phyloP scores from a whole-genome alignment of 2,797 vertebrate genomes.

The Enteromius unitaeniatus region DNA sequence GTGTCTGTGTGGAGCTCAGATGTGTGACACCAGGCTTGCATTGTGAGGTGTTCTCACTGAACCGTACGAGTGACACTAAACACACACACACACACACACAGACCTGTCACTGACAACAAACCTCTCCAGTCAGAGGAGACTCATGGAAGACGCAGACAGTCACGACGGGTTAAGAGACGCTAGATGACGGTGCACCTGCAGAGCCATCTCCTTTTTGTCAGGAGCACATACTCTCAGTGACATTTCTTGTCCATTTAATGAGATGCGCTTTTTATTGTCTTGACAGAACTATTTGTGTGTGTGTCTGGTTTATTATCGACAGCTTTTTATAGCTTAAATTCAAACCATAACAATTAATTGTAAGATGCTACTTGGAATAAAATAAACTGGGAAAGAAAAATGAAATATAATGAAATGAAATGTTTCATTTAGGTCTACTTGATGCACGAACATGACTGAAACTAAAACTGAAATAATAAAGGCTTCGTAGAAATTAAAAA shows the following conservation, averaged over 20 bases:
- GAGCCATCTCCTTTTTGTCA: neutral
- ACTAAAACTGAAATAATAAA: neutral
- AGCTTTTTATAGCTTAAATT: neutral
- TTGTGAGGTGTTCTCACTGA: slow-evolving; percentile 5
- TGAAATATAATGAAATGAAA: neutral
- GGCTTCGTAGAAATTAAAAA: too few relatives aligned
- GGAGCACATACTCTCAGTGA: neutral
- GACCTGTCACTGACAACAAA: slow-evolving; percentile 7
- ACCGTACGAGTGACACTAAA: neutral
- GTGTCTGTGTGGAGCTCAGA: slow-evolving; percentile 13
- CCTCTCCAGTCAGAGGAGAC: neutral
- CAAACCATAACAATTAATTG: neutral
- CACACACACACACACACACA: neutral
- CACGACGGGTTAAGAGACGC: neutral
- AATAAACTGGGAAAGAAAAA: too few relatives aligned
- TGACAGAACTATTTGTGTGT: neutral
- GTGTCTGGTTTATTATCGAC: neutral
- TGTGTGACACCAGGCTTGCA: slow-evolving; percentile 1
- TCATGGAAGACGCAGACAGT: neutral
- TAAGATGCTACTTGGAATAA: too few relatives aligned
- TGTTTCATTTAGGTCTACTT: neutral
- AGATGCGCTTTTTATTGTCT: neutral
- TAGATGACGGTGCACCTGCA: slow-evolving; percentile 5
- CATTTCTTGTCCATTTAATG: neutral
- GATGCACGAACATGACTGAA: neutral